phyloP scores from a whole-genome alignment of 2,888 invertebrate genomes.

The Nymphalis urticae region DNA sequence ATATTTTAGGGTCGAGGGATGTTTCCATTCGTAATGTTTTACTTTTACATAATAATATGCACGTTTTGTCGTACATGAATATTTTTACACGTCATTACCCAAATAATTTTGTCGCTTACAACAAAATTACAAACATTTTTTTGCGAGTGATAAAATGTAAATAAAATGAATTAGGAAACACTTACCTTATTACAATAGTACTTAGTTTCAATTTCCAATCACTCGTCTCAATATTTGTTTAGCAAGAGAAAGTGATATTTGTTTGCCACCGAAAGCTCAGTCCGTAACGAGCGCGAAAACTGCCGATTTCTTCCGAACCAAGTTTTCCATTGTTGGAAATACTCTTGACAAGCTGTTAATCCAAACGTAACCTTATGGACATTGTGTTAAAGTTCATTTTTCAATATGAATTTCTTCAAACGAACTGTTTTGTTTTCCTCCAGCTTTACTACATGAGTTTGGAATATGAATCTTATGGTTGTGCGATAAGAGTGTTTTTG shows the following conservation, averaged over 20 bases:
- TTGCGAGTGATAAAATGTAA: constrained; percentile 32
- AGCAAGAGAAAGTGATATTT: constrained; percentile 33
- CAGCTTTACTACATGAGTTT: constrained; percentile 10
- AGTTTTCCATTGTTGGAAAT: constrained; percentile 53
- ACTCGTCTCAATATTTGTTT: constrained; percentile 15
- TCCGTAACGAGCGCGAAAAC: constrained; percentile 49
- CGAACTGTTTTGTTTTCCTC: constrained; percentile 31
- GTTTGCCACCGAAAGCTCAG: constrained; percentile 46
- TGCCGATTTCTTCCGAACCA: constrained; percentile 49
- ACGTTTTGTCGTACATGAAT: constrained; percentile 43
- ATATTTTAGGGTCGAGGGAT: background rate
- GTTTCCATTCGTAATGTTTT: constrained; percentile 6
- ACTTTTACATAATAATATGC: background rate
- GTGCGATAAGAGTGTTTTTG: constrained; percentile 26
- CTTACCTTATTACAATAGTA: constrained; percentile 11
- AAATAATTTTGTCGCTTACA: constrained; percentile 48
- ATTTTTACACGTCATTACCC: constrained; percentile 56
- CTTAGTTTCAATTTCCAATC: constrained; percentile 9
- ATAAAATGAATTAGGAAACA: constrained; percentile 10
- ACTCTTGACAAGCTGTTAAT: constrained; percentile 18
- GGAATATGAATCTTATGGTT: constrained; percentile 25
- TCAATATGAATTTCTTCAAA: constrained; percentile 28
- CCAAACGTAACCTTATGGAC: background rate
- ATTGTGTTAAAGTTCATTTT: constrained; percentile 40
- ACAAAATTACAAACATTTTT: constrained; percentile 39